Percentiles rank a stretch among this genome's conserved stretches.
These are phyloP conservation scores for Ditylenchus weischeri DNA, from an alignment of 2,888 invertebrate genomes.

Conservation along the genomic window DNA sequence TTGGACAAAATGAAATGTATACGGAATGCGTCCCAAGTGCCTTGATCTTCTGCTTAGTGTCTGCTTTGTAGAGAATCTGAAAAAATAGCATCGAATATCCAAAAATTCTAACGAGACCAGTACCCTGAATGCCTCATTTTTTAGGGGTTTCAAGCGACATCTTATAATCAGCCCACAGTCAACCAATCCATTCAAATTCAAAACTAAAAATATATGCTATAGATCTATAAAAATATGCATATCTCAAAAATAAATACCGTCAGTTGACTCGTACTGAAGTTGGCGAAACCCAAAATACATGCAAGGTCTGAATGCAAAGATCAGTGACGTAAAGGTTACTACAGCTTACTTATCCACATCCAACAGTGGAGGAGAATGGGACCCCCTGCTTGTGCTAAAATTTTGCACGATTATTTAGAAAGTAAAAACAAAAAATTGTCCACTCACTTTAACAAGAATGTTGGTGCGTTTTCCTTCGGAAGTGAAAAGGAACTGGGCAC, in stretches of 20 bases:
- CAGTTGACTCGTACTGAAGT: not conserved
- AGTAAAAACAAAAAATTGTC: not conserved
- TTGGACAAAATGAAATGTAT: not conserved
- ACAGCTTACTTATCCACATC: not conserved
- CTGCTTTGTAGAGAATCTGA: slow-evolving; percentile 4
- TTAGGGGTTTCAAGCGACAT: not conserved
- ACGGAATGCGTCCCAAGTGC: slow-evolving; percentile 1
- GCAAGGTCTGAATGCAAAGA: not conserved
- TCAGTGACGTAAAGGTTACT: no score
- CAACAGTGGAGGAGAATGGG: not conserved
- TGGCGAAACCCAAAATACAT: slow-evolving; percentile 6
- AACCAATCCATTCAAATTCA: not conserved
- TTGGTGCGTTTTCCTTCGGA: not conserved
- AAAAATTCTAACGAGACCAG: no score
- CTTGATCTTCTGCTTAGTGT: not conserved
- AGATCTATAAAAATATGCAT: no score
- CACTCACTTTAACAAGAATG: no score
- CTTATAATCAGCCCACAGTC: not conserved
- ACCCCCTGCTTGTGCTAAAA: not conserved
- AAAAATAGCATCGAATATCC: not conserved
- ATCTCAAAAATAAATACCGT: not conserved
- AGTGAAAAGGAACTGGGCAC: not conserved
- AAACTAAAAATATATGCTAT: not conserved
- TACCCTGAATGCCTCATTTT: slow-evolving; percentile 2
- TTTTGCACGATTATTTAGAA: no score